Conservation (phyloP, 1,140 invertebrate species). For the Pentalonia nigronervosa region DNA sequence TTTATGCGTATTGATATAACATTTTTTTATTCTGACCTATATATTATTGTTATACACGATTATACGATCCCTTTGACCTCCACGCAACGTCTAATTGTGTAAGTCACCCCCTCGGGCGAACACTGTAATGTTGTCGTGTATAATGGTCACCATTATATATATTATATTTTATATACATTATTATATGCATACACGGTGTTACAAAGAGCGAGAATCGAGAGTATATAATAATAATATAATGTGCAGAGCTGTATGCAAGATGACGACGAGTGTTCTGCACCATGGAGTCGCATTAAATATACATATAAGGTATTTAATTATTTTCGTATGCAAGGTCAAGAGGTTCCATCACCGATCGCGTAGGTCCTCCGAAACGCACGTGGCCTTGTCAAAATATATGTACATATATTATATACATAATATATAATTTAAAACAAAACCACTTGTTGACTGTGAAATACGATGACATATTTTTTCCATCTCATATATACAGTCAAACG, state of each 20-base stretch:
- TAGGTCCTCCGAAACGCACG: slow-evolving; percentile 45
- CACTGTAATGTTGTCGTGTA: neutral
- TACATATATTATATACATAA: neutral
- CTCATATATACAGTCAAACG: neutral
- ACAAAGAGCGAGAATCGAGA: neutral
- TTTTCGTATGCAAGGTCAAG: slow-evolving; percentile 50
- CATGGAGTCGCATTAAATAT: neutral
- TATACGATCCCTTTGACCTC: slow-evolving; percentile 4
- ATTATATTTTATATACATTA: neutral
- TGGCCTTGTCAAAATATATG: slow-evolving; percentile 30
- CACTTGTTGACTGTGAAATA: slow-evolving; percentile 46
- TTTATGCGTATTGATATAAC: neutral
- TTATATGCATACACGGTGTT: neutral
- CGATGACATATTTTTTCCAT: slow-evolving; percentile 49
- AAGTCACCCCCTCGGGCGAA: neutral
- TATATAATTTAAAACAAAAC: slow-evolving; percentile 25
- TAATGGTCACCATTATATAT: neutral
- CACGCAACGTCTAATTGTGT: neutral
- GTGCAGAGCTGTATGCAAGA: neutral
- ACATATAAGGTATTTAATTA: slow-evolving; percentile 10
- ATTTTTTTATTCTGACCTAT: slow-evolving; percentile 29
- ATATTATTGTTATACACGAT: neutral
- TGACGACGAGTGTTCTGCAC: neutral
- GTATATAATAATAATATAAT: slow-evolving; percentile 22
- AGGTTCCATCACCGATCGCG: slow-evolving; percentile 39